These are phyloP conservation scores for Scytalopus superciliaris DNA, from an alignment of 2,113 vertebrate species.

Conservation along the genomic window DNA sequence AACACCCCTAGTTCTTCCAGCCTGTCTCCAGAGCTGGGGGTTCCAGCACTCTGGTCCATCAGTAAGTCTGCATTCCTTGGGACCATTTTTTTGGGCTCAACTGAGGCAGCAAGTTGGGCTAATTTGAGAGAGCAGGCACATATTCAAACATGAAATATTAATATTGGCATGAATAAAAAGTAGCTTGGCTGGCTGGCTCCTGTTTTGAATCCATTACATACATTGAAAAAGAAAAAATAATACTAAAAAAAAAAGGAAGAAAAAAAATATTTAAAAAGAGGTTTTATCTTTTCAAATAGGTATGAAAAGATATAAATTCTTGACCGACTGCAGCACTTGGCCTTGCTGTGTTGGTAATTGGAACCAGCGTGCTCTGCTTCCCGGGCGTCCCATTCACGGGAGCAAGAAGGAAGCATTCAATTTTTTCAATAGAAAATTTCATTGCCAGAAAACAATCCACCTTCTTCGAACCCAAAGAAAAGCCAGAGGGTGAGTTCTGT, in stretches of 20 bases:
- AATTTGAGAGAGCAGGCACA: neutral
- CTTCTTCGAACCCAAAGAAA: neutral
- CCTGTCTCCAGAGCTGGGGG: neutral
- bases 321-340: constrained; percentile 5
- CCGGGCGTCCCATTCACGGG: neutral
- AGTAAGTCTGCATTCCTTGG: neutral
- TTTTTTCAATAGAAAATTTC: constrained; percentile 38
- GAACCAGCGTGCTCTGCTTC: neutral
- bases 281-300: neutral
- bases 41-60: neutral
- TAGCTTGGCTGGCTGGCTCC: neutral
- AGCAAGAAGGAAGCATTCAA: constrained; percentile 8
- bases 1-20: neutral
- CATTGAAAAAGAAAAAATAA: neutral
- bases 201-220: neutral
- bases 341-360: constrained; percentile 3
- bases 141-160: constrained; percentile 13
- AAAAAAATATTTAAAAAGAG: neutral
- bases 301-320: constrained; percentile 42
- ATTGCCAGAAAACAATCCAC: neutral
- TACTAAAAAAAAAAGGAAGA: neutral
- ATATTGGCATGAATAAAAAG: constrained; percentile 27
- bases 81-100: neutral
- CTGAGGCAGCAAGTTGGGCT: neutral
- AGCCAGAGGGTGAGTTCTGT: neutral